A percentile compares a stretch with the other conserved stretches of the same genome.
Conservation (phyloP, 2,113 vertebrate species). For the Trochalopteron elliotii region DNA sequence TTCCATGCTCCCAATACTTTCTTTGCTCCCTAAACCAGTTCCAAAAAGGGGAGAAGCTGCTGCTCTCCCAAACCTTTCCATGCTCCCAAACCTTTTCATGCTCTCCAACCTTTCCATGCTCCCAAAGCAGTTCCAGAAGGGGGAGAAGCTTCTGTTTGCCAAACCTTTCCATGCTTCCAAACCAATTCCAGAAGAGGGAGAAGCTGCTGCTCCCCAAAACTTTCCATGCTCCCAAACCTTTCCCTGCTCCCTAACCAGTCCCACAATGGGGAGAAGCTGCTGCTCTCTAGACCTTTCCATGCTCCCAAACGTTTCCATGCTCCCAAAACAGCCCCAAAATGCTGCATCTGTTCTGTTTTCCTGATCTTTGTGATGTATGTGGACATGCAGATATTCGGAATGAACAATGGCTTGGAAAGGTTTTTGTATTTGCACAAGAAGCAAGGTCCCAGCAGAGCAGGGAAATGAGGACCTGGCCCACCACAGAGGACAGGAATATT, state of each 20-base stretch:
- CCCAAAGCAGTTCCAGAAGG: not conserved
- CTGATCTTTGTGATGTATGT: not conserved
- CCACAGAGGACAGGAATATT: not conserved
- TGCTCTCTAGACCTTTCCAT: not conserved
- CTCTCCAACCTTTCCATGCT: not conserved
- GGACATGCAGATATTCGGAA: not conserved
- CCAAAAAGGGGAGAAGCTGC: too few species aligned
- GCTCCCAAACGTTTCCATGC: not conserved
- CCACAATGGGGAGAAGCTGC: not conserved
- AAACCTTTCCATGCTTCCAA: not conserved
- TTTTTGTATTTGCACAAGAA: not conserved
- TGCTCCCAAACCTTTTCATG: not conserved
- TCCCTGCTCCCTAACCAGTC: not conserved
- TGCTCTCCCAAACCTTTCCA: not conserved
- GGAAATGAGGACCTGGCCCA: rapidly evolving
- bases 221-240: not conserved
- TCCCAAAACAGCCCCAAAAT: not conserved
- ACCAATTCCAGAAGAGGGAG: not conserved
- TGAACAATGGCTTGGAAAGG: not conserved
- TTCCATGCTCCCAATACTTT: too few species aligned
- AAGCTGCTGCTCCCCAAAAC: too few species aligned
- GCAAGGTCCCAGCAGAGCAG: not conserved
- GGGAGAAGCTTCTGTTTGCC: not conserved
- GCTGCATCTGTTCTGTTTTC: not conserved
- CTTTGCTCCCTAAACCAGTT: too few species aligned